Percentiles rank a stretch among this genome's conserved stretches.
Evolutionary conservation across 2,113 vertebrate species (phyloP).

Genomic region (Scomber colias): DNA sequence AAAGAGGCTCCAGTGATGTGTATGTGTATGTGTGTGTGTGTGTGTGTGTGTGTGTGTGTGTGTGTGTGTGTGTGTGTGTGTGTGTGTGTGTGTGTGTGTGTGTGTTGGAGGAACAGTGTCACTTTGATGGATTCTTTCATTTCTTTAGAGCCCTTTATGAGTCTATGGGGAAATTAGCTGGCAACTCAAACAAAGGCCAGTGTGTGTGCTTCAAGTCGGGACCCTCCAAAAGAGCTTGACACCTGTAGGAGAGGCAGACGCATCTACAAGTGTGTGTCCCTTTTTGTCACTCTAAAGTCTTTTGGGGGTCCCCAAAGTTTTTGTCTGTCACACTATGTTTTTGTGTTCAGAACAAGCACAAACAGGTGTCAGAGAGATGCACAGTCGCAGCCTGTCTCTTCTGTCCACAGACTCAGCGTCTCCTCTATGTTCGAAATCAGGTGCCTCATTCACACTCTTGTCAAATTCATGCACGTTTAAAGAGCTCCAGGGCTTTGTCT

Average conservation of each 20-base stretch:
- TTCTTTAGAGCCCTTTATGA: conserved; percentile 61
- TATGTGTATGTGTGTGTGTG: conserved; percentile 13
- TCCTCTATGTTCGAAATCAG: conserved; percentile 42
- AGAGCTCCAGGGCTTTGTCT: conserved; percentile 42
- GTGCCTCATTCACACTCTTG: conserved; percentile 56
- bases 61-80: conserved; percentile 22
- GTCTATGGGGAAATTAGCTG: conserved; percentile 56
- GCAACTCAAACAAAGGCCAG: conserved; percentile 63
- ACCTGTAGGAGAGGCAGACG: conserved; percentile 61
- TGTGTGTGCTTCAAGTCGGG: conserved; percentile 48
- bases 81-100: conserved; percentile 1
- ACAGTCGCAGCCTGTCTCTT: conserved; percentile 65
- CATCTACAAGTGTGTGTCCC: conserved; percentile 27
- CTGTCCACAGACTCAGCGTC: not conserved
- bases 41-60: conserved; percentile 10
- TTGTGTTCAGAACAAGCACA: conserved; percentile 19
- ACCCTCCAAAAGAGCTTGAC: conserved; percentile 31
- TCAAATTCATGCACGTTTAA: conserved; percentile 27
- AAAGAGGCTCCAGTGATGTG: not conserved
- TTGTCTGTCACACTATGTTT: conserved; percentile 39
- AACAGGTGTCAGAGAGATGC: conserved; percentile 57
- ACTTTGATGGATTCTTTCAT: conserved; percentile 69
- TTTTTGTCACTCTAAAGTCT: conserved; percentile 18
- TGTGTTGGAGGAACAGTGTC: conserved; percentile 49
- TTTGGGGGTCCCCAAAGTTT: conserved; percentile 36